Percentiles rank a stretch among this genome's conserved stretches.
Conservation (phyloP, 2,113 vertebrate genomes). For the Azemiops feae region DNA sequence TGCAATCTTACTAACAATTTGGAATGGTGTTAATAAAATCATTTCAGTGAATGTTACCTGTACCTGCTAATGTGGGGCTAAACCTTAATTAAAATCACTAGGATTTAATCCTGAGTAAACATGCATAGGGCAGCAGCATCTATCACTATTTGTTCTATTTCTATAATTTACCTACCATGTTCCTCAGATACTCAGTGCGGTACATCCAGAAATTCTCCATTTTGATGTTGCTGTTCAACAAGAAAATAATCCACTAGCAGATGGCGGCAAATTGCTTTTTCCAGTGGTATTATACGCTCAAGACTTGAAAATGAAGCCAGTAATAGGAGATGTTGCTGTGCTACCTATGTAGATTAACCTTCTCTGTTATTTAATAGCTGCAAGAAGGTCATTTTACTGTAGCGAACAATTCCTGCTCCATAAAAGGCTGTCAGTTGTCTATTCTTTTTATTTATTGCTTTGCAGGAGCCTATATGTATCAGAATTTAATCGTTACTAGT, state of each 20-base stretch:
- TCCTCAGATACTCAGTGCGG: conserved; percentile 75
- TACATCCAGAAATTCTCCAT: conserved; percentile 98
- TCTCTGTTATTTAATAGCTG: not conserved
- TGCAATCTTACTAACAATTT: rapidly evolving
- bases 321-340: conserved; percentile 56
- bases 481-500: not conserved
- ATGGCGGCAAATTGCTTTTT: conserved; percentile 39
- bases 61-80: not conserved
- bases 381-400: conserved; percentile 39
- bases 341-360: conserved; percentile 31
- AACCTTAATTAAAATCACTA: not conserved
- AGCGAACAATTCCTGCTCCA: conserved; percentile 3
- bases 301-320: conserved; percentile 62
- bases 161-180: conserved; percentile 67
- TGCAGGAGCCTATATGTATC: conserved; percentile 33
- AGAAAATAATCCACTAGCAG: not conserved
- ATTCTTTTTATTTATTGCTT: not conserved
- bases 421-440: not conserved
- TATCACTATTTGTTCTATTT: not conserved
- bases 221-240: not conserved
- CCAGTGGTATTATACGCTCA: conserved; percentile 53
- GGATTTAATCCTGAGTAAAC: not conserved
- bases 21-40: not conserved
- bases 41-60: not conserved
- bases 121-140: not conserved